Conservation (phyloP, 2,113 vertebrate species). For the Bettongia penicillata region DNA sequence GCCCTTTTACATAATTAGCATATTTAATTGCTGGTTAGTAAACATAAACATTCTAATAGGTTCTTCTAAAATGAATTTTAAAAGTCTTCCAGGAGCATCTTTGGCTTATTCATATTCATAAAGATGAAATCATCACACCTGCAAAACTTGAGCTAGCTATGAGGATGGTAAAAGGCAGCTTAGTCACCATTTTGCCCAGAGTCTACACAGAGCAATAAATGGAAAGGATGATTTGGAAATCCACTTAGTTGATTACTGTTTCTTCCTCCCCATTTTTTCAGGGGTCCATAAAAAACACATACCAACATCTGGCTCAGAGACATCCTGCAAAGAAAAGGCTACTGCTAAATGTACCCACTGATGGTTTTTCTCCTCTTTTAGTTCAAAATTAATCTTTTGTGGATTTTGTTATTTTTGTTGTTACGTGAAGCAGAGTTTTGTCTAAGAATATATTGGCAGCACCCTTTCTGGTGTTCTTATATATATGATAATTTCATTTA, state of each 20-base stretch:
- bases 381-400: not conserved
- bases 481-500: conserved; percentile 29
- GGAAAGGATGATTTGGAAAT: conserved; percentile 22
- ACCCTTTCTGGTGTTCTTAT: not conserved
- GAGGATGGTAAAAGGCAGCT: conserved; percentile 41
- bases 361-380: not conserved
- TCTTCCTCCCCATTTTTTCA: conserved; percentile 34
- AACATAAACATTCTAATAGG: conserved; percentile 49
- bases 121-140: conserved; percentile 59
- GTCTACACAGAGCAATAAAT: conserved; percentile 24
- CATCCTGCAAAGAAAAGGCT: not conserved
- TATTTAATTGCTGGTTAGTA: conserved; percentile 69
- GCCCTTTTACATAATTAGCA: conserved; percentile 47
- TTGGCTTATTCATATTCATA: conserved; percentile 51
- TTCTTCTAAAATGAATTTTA: conserved; percentile 55
- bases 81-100: conserved; percentile 31
- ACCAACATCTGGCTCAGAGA: not conserved
- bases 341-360: not conserved
- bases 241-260: not conserved
- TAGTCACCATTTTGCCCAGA: conserved; percentile 20
- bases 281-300: not conserved
- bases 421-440: not conserved
- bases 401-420: not conserved
- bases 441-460: not conserved
- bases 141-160: conserved; percentile 13